Base-by-base conservation (phyloP, 1,140 invertebrate genomes). In the Drosophila littoralis region DNA sequence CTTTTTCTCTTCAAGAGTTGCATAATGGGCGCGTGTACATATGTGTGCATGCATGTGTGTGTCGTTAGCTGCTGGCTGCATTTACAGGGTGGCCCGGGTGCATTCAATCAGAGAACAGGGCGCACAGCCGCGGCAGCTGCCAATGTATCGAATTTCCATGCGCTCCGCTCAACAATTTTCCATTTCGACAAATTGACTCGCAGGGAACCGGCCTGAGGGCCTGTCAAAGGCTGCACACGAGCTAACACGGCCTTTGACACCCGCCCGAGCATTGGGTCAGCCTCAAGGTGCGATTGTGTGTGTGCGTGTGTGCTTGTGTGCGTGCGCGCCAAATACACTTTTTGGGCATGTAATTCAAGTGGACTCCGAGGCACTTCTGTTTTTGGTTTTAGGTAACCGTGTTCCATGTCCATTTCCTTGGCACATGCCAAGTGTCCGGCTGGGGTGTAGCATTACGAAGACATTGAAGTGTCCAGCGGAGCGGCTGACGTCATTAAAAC, bases 161-260 rank as follows among this genome's bases (percentile, higher is more conserved):
- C 22, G 4, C 61, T 77, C 2, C 69, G 69, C 65, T 77, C 57
- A 58, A 64, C 82, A 76, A 83, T 89, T 89, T 89, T 88, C 76
- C 77, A 83, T 88, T 86, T 75, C 79, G 82, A 86, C 82, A 88
- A 86, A 86, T 88, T 83, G 82, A 88, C 83, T 88, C 69, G 71
- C 67, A 73, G 71, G 38, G 42, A 7, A 43, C 17, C 10, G 6
- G n/a, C 33, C 40, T 42, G 42, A 50, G 64, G 32, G 59, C 15
- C 76, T 82, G 76, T 69, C 68, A 83, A 76, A 73, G 81, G 72
- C 66, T 79, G 82, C 61, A 74, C 61, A 72, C 82, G 69, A 77
- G 60, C 68, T 51, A 79, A 86, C 82, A 88, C 66, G 76, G 76
- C 83, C 82, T 86, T 86, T 88, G 72, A 86, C 82, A 86, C 82